A percentile compares a stretch with the other conserved stretches of the same genome.
Conservation (phyloP, 2,888 invertebrate genomes). For the Nasonovia ribisnigri region DNA sequence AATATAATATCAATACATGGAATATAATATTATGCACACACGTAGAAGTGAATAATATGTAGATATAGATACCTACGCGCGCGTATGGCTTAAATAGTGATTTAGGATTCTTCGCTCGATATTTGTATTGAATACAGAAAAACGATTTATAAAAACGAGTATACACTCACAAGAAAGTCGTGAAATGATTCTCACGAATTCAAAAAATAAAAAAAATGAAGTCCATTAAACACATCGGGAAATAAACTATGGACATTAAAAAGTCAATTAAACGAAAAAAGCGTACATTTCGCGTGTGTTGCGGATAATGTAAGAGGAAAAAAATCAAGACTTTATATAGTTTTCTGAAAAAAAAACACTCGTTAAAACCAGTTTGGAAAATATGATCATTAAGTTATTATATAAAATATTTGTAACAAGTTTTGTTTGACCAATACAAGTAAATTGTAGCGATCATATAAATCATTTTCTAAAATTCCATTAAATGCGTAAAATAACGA, state of each 20-base stretch:
- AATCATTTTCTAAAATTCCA: slow-evolving; percentile 27
- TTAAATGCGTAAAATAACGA: not conserved
- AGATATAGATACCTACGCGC: not conserved
- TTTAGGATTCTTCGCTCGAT: not conserved
- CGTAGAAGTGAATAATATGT: not conserved
- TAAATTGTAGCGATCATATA: not conserved
- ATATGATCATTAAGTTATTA: not conserved
- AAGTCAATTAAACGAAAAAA: slow-evolving; percentile 6
- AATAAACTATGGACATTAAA: not conserved
- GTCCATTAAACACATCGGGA: not conserved
- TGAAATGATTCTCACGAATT: slow-evolving; percentile 12
- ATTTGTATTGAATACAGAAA: not conserved
- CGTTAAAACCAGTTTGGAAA: slow-evolving; percentile 22
- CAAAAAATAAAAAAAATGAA: not conserved
- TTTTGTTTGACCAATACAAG: not conserved
- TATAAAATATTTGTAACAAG: slow-evolving; percentile 14
- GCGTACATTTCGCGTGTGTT: not conserved
- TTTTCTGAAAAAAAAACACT: not conserved
- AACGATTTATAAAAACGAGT: not conserved
- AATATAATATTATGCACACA: not conserved
- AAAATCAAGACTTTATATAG: not conserved
- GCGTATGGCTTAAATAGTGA: not conserved
- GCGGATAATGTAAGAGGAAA: not conserved
- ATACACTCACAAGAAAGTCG: not conserved
- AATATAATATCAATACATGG: not conserved